Base-by-base conservation (phyloP, 2,797 vertebrate species). In the Melanotaenia nigrans region DNA sequence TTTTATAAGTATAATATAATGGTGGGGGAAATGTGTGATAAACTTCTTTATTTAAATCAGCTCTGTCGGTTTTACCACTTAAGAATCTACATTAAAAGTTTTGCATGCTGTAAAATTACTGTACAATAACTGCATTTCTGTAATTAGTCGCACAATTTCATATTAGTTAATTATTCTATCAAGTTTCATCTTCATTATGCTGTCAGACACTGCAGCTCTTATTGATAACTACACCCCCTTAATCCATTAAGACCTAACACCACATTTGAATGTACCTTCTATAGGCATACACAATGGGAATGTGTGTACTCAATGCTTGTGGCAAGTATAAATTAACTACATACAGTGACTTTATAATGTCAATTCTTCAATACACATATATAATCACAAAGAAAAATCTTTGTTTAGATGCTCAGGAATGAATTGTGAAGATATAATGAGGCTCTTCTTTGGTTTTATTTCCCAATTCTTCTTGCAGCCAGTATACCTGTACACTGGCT, bases 381-480 rank as follows among this genome's bases (percentile, higher is more conserved):
- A 20, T 32, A 32, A 16, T 6, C 9, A 60, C 24, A 22, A 24
- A 49, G 62, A 61, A 33, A 53, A 55, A 61, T 0, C 10, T 18
- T 11, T 42, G 55, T 32, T 67, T n/a, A 3, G 22, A 59, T 70
- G 42, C 58, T 28, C 51, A 30, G 1, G n/a, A 32, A 18, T 69
- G 25, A 14, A 13, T 18, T 30, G 35, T 18, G 14, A 35, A 64
- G 25, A 5, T 24, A n/a, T 22, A 25, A 10, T 61, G 25, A 53
- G 30, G 25, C 5, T 67, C 16, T 58, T 12, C 65, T 61, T 65
- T 61, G 14, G 40, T 40, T n/a, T 63, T 54, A 40, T 33, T 71
- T 57, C 38, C 32, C 36, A 38, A 12, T 47, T 13, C 18, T 25
- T 70, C 24, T 0, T 58, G 42, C 61, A 68, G 51, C 47, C 18